Percentiles rank a stretch among this genome's conserved stretches.
Evolutionary conservation across 2,888 invertebrate species (phyloP).

Genomic region (Drosophila pullipes): DNA sequence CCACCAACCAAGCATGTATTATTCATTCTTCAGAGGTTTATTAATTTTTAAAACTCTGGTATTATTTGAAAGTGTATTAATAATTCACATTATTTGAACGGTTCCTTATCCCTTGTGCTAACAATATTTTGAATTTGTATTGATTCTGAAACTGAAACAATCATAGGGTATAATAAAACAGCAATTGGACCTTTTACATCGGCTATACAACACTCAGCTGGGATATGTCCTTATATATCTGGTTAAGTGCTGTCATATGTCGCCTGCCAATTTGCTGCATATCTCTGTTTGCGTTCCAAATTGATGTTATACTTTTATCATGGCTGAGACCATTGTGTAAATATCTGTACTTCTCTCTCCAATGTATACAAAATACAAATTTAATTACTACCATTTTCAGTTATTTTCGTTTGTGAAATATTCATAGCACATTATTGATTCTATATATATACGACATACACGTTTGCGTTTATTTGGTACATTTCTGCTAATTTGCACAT

Average conservation of each 20-base stretch:
- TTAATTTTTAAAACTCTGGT: background rate
- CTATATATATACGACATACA: background rate
- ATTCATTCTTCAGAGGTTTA: background rate
- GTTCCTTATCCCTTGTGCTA: background rate
- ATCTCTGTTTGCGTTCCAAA: conserved; percentile 46
- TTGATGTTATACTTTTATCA: conserved; percentile 52
- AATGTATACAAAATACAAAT: conserved; percentile 53
- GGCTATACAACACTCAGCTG: conserved; percentile 1
- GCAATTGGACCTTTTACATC: conserved; percentile 2
- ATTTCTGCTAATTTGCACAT: conserved; percentile 12
- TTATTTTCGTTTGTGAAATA: conserved; percentile 16
- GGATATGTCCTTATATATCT: conserved; percentile 25
- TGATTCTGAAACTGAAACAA: background rate
- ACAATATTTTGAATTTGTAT: background rate
- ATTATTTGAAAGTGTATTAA: background rate
- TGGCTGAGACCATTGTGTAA: conserved; percentile 19
- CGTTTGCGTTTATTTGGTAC: background rate
- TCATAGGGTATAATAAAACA: conserved; percentile 7
- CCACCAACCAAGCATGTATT: background rate
- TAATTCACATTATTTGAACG: background rate
- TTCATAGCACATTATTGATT: conserved; percentile 31
- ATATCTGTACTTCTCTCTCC: conserved; percentile 15
- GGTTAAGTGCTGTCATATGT: conserved; percentile 70
- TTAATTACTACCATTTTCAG: conserved; percentile 46
- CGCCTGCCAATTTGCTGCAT: conserved; percentile 37